These are phyloP conservation scores for Cancer borealis DNA, from an alignment of 2,888 invertebrate species.

Conservation along the genomic window DNA sequence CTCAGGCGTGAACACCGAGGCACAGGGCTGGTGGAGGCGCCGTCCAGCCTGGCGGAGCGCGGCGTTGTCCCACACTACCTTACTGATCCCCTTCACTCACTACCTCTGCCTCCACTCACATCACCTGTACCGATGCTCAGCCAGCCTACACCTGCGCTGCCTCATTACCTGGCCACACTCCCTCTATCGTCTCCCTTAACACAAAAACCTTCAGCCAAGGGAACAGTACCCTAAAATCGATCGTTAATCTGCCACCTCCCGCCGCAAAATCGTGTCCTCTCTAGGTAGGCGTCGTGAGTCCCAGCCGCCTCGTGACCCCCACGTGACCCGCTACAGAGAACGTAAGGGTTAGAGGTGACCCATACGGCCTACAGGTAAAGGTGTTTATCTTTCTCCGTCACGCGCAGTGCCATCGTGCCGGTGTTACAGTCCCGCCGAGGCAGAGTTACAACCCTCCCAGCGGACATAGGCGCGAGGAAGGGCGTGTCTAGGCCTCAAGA, in stretches of 20 bases:
- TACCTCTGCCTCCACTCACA: no score
- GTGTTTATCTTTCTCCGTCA: not conserved
- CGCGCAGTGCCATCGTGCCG: not conserved
- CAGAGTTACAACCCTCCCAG: not conserved
- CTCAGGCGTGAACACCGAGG: conserved; percentile 37
- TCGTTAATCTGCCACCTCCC: not conserved
- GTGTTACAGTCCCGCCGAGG: not conserved
- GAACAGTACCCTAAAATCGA: not conserved
- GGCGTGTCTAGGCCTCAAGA: not conserved
- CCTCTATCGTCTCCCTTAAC: no score
- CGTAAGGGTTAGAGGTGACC: not conserved
- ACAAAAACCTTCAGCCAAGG: no score
- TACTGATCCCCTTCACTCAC: not conserved
- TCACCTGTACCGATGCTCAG: not conserved
- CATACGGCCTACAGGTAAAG: conserved; percentile 9
- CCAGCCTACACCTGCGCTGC: not conserved
- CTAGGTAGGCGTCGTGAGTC: not conserved
- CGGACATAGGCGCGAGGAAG: not conserved
- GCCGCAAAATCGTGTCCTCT: not conserved
- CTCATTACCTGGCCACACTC: not conserved
- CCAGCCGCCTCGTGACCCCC: not conserved
- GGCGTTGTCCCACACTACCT: not conserved
- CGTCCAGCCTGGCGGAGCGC: not conserved
- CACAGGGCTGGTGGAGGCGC: not conserved
- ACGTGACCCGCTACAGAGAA: not conserved